A percentile compares a stretch with the other conserved stretches of the same genome.
phyloP scores from a whole-genome alignment of 2,113 vertebrate genomes.

The Urocynchramus pylzowi region DNA sequence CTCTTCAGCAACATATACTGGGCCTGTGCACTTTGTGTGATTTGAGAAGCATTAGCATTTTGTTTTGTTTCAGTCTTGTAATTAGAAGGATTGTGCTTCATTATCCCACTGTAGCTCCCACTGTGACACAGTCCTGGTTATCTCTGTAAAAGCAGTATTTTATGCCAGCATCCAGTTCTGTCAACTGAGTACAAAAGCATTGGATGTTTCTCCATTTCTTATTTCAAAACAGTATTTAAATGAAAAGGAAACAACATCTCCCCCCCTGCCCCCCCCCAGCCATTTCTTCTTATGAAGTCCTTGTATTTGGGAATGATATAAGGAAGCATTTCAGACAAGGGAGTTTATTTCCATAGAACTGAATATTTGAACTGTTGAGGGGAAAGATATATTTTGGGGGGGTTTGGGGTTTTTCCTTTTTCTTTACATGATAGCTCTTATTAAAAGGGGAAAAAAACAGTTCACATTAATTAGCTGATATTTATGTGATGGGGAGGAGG shows the following conservation, averaged over 20 bases:
- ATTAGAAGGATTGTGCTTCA: conserved; percentile 38
- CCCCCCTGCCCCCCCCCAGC: fast-evolving
- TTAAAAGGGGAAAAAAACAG: not conserved
- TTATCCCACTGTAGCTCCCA: conserved; percentile 21
- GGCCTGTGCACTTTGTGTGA: not conserved
- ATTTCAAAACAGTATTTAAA: not conserved
- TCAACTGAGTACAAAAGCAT: not conserved
- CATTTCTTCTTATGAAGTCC: not conserved
- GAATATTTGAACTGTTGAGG: not conserved
- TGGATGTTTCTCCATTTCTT: not conserved
- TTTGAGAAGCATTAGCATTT: conserved; percentile 14
- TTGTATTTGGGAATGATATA: not conserved
- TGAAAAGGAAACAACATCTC: not conserved
- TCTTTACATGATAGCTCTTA: not conserved
- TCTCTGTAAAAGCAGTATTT: not conserved
- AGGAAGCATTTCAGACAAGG: not conserved
- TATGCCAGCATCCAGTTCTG: not conserved
- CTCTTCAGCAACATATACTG: not conserved
- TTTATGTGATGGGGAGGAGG: not conserved
- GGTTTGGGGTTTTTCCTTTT: not conserved
- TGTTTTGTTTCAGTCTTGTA: conserved; percentile 31
- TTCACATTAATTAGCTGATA: not conserved
- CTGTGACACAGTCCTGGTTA: not conserved
- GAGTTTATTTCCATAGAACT: not conserved
- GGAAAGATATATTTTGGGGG: not conserved